Conservation (phyloP, 2,797 vertebrate genomes). For the Oreortyx pictus region DNA sequence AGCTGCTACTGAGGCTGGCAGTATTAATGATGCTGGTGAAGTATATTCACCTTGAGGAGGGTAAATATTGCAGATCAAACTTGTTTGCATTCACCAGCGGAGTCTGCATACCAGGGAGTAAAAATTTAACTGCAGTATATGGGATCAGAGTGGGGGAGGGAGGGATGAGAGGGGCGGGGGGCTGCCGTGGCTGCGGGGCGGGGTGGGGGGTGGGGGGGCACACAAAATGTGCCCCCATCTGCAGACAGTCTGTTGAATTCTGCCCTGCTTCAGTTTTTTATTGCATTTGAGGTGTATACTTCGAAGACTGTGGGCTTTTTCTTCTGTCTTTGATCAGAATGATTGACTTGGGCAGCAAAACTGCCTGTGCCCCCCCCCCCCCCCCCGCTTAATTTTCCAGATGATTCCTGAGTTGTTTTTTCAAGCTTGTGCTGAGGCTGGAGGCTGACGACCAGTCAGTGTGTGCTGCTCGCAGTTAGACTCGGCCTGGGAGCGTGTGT, state of each 20-base stretch:
- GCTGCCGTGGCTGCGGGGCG: neutral
- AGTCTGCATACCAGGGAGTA: neutral
- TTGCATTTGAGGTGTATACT: accelerated
- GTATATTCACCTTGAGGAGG: neutral
- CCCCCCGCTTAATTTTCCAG: neutral
- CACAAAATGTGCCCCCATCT: neutral
- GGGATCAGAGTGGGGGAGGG: neutral
- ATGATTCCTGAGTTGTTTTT: neutral
- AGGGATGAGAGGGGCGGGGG: neutral
- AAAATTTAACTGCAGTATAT: neutral
- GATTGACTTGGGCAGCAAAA: neutral
- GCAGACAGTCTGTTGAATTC: accelerated
- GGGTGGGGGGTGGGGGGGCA: too few species aligned
- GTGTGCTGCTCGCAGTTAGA: neutral
- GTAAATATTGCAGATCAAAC: neutral
- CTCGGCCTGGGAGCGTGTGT: neutral
- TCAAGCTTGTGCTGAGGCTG: neutral
- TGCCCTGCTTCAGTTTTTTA: neutral
- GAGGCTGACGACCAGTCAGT: neutral
- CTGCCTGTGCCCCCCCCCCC: neutral
- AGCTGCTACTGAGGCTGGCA: neutral
- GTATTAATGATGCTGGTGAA: neutral
- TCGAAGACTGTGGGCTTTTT: neutral
- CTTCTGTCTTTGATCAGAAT: neutral
- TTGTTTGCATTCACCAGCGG: neutral